A percentile compares a stretch with the other conserved stretches of the same genome.
Conservation (phyloP, 1,140 invertebrate species). For the Caenorhabditis remanei region DNA sequence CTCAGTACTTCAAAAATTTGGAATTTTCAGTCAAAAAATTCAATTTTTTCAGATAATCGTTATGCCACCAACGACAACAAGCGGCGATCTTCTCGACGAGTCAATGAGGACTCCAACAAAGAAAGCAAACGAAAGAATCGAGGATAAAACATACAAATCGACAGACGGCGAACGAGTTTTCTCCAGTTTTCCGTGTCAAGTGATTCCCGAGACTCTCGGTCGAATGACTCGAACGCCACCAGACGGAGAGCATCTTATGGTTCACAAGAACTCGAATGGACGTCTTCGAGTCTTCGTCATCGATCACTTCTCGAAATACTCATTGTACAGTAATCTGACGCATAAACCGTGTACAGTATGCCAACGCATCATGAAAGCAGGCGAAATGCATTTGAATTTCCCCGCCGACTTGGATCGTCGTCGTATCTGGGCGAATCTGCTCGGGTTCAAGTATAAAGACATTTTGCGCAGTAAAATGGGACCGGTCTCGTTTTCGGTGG, state of each 20-base stretch:
- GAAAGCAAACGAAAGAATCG: not conserved
- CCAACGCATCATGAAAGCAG: slow-evolving; percentile 28
- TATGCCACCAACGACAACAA: not conserved
- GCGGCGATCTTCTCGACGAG: not conserved
- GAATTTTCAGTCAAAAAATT: not conserved
- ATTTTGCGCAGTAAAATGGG: slow-evolving; percentile 51
- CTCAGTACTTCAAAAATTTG: too few relatives aligned
- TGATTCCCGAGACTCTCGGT: not conserved
- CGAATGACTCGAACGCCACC: slow-evolving; percentile 35
- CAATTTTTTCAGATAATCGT: not conserved
- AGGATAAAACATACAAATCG: not conserved
- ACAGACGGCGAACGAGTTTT: not conserved
- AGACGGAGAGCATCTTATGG: not conserved
- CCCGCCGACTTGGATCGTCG: slow-evolving; percentile 60
- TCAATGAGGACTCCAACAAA: slow-evolving; percentile 21
- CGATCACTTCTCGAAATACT: not conserved
- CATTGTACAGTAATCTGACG: not conserved
- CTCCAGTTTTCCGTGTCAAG: slow-evolving; percentile 34
- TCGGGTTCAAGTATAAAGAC: slow-evolving; percentile 64
- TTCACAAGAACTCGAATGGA: not conserved
- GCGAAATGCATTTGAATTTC: slow-evolving; percentile 61
- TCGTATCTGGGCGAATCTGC: slow-evolving; percentile 59
- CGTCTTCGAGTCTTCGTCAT: slow-evolving; percentile 7
- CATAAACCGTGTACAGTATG: slow-evolving; percentile 58
- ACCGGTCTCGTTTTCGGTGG: slow-evolving; percentile 32